Conservation (phyloP, 2,797 vertebrate genomes). For the Dendrocincla tyrannina region DNA sequence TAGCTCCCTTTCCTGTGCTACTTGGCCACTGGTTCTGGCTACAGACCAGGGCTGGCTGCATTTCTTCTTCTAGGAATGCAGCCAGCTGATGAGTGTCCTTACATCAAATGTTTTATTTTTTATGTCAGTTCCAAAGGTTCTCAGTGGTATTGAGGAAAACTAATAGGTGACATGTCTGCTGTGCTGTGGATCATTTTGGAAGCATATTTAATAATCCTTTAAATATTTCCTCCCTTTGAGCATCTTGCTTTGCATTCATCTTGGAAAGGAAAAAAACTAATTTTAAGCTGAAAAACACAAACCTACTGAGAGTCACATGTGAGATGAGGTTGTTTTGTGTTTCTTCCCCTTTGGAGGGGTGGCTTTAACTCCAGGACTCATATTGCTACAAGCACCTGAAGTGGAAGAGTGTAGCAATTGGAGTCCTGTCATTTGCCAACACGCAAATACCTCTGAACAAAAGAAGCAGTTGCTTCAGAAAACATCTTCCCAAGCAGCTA, state of each 20-base stretch:
- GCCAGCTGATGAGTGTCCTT: neutral
- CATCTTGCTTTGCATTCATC: neutral
- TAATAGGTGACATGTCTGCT: neutral
- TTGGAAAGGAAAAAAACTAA: neutral
- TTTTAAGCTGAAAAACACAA: neutral
- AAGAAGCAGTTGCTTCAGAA: neutral
- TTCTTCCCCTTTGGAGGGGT: neutral
- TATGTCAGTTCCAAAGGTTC: neutral
- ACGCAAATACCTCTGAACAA: neutral
- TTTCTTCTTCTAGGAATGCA: neutral
- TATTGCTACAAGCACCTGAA: neutral
- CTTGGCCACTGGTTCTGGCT: neutral
- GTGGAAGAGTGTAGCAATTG: neutral
- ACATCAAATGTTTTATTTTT: neutral
- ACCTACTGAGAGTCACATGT: neutral
- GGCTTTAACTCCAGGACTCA: neutral
- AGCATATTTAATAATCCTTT: neutral
- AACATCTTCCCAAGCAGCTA: neutral
- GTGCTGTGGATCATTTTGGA: neutral
- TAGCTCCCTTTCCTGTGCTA: neutral
- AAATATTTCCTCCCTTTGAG: neutral
- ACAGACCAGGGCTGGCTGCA: neutral
- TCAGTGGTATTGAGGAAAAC: neutral
- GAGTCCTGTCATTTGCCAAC: neutral
- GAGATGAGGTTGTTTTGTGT: neutral